Percentiles rank a stretch among this genome's conserved stretches.
Evolutionary conservation across 2,113 vertebrate species (phyloP).

Genomic region (Prionailurus viverrinus): DNA sequence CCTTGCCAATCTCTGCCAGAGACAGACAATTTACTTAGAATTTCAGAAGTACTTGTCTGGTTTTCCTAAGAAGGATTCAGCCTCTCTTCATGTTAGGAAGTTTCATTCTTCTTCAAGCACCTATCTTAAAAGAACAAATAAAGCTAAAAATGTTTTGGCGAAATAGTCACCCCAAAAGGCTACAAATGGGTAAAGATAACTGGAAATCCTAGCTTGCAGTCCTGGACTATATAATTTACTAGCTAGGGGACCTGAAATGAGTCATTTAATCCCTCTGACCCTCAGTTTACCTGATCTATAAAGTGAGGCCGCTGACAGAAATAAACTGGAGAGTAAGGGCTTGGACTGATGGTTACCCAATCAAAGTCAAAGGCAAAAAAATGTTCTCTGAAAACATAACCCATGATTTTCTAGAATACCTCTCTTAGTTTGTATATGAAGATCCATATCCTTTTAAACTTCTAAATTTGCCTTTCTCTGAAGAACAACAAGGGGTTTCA

Average conservation of each 20-base stretch:
- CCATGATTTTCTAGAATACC: neutral
- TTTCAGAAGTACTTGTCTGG: constrained; percentile 12
- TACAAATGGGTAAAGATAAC: neutral
- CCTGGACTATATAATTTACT: neutral
- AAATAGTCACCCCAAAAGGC: neutral
- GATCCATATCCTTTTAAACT: neutral
- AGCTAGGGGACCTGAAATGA: neutral
- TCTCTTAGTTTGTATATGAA: neutral
- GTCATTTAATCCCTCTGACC: neutral
- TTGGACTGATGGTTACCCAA: neutral
- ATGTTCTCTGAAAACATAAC: neutral
- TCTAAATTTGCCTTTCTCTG: neutral
- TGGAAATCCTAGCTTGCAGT: neutral
- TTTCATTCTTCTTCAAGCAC: neutral
- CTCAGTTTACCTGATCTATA: neutral
- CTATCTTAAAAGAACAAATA: constrained; percentile 46
- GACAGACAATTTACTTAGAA: constrained; percentile 53
- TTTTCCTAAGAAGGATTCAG: neutral
- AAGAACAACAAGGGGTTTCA: neutral
- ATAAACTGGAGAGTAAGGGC: neutral
- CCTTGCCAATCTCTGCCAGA: neutral
- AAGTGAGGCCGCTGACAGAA: neutral
- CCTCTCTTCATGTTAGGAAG: neutral
- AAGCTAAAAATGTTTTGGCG: neutral
- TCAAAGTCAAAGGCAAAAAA: neutral